phyloP scores from a whole-genome alignment of 2,113 vertebrate genomes.

The Mormoops blainvillei region DNA sequence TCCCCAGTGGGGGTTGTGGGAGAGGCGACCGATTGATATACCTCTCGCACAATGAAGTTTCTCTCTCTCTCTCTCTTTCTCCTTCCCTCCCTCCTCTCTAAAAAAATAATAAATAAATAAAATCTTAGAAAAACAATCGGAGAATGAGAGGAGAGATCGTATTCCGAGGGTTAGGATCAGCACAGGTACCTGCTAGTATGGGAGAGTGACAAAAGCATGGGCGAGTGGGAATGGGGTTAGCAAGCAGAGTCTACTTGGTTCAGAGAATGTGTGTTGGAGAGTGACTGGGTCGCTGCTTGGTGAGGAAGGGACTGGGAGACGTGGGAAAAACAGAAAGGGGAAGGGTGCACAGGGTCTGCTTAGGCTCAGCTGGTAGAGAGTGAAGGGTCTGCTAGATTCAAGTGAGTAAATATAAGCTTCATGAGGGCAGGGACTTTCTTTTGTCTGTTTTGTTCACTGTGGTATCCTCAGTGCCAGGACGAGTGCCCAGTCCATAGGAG shows the following conservation, averaged over 20 bases:
- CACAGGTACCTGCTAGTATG: neutral
- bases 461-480: neutral
- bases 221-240: neutral
- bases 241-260: neutral
- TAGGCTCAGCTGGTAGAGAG: neutral
- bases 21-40: too few species aligned
- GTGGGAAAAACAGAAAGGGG: neutral
- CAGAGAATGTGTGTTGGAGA: neutral
- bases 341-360: neutral
- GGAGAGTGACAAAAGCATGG: neutral
- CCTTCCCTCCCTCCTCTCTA: too few species aligned
- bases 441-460: neutral
- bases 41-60: too few species aligned
- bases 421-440: neutral
- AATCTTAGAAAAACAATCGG: neutral
- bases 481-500: neutral
- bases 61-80: too few species aligned
- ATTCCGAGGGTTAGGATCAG: neutral
- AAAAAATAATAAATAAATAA: too few species aligned
- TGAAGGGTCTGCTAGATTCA: neutral
- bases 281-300: neutral
- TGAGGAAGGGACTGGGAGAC: neutral
- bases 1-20: too few species aligned
- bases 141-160: neutral
- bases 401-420: neutral